These are phyloP conservation scores for Palythoa grandiflora DNA, from an alignment of 92 coral and sea anemone genomes.

Conservation along the genomic window DNA sequence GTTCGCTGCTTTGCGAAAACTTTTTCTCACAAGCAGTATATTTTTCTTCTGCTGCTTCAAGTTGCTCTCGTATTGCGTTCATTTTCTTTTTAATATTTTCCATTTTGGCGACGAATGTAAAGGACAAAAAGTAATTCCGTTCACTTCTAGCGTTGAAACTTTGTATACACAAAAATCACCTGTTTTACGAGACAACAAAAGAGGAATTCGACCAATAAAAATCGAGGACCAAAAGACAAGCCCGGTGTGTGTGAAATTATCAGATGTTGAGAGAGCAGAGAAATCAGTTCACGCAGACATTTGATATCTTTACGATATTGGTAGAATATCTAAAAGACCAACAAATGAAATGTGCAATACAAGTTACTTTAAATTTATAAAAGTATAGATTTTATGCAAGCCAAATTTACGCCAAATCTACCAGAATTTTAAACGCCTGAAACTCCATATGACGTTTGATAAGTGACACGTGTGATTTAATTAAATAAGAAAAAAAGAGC, in stretches of 20 bases:
- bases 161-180: constrained; percentile 60
- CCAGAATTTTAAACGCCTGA: no score
- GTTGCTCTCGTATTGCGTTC: constrained; percentile 57
- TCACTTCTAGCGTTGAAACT: background rate
- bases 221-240: background rate
- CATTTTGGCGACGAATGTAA: constrained; percentile 46
- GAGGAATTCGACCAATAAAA: constrained; percentile 34
- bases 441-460: background rate
- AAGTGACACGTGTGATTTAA: no score
- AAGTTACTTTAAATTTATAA: background rate
- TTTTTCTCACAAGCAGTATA: constrained; percentile 59
- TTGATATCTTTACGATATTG: background rate
- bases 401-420: no score
- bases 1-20: constrained; percentile 31
- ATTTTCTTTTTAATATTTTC: constrained; percentile 76
- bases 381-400: no score
- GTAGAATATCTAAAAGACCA: background rate
- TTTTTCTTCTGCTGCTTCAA: constrained; percentile 77
- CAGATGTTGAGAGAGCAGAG: background rate
- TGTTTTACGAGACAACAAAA: constrained; percentile 66
- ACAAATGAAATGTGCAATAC: background rate
- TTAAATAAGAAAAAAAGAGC: no score
- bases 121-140: constrained; percentile 10
- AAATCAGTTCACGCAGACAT: background rate
- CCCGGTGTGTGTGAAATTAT: constrained; percentile 29